Evolutionary conservation across 2,888 invertebrate genomes (phyloP).

Genomic region (Stenodema calcarata): DNA sequence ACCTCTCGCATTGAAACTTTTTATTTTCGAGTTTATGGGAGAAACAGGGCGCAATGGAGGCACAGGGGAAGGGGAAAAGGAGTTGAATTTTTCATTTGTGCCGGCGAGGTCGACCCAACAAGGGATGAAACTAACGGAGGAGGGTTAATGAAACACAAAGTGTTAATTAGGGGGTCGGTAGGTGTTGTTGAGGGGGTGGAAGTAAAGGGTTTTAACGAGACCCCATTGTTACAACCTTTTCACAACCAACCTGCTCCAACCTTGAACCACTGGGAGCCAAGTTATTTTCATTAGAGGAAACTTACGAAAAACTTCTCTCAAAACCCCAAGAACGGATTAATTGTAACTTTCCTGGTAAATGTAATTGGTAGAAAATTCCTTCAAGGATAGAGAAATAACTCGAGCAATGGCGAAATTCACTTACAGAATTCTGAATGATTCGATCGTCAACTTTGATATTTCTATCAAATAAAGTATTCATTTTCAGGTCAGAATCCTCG

Average conservation of each 20-base stretch:
- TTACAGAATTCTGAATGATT: no score
- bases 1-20: slow-evolving; percentile 29
- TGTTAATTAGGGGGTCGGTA: slow-evolving; percentile 43
- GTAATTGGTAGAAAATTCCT: no score
- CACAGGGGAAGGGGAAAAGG: background rate
- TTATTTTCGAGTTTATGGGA: slow-evolving; percentile 25
- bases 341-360: no score
- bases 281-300: background rate
- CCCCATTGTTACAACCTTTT: slow-evolving; percentile 4
- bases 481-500: no score
- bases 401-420: no score
- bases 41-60: background rate
- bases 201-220: slow-evolving; percentile 34
- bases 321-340: background rate
- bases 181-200: slow-evolving; percentile 33
- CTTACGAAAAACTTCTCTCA: background rate
- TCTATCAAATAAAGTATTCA: no score
- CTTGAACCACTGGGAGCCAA: background rate
- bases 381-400: no score
- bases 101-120: slow-evolving; percentile 15
- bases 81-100: slow-evolving; percentile 46
- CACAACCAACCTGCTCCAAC: slow-evolving; percentile 13
- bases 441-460: no score
- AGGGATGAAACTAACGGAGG: slow-evolving; percentile 33
- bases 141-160: slow-evolving; percentile 49